Evolutionary conservation across 2,797 vertebrate genomes (phyloP), one percentile per base, ranked within the genome.

Genomic region (Gambusia yucatana): DNA sequence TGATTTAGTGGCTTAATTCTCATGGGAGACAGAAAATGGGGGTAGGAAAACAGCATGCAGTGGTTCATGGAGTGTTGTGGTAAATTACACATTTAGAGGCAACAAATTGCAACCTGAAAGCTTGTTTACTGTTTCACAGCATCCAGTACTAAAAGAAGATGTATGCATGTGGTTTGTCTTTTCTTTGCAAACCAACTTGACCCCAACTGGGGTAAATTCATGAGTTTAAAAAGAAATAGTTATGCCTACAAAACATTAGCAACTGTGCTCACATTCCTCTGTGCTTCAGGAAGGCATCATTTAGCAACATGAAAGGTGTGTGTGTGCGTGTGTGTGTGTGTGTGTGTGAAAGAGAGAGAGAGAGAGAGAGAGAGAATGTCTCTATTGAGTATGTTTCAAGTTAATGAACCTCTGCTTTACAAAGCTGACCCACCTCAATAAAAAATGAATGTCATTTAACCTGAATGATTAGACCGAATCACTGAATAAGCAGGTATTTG

Each of bases 1-100:
- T 85, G 82, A 91, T 88, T 90, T 84, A 86, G 77, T 44, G 63
- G 55, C 77, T 88, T 86, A 80, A 83, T 88, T 88, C 87, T 86
- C 87, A 73, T 82, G 83, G 79, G 81, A 83, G 72, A 77, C 59
- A 70, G 50, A 78, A 84, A 81, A 52, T 11, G 73, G 39, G 52
- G n/a, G 55, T 39, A 30, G 44, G 55, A 73, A 87, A 86, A 69
- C 73, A 43, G 65, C 39, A 87, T 75, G 70, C 77, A 72, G 72
- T 55, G 75, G 81, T 79, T 85, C 61, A 80, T 77, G 77, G 44
- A 74, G 82, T 52, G 48, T 50, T 77, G 76, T 72, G 78, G 83
- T 79, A 87, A 84, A 89, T 89, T 70, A 82, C 30, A 76, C 73
- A 75, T 89, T 86, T 78, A 84, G 70, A 65, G 67, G 75, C 47